Evolutionary conservation across 2,888 invertebrate species (phyloP), one percentile per base, ranked within the genome.

Genomic region (Archaeoteleia sp.): DNA sequence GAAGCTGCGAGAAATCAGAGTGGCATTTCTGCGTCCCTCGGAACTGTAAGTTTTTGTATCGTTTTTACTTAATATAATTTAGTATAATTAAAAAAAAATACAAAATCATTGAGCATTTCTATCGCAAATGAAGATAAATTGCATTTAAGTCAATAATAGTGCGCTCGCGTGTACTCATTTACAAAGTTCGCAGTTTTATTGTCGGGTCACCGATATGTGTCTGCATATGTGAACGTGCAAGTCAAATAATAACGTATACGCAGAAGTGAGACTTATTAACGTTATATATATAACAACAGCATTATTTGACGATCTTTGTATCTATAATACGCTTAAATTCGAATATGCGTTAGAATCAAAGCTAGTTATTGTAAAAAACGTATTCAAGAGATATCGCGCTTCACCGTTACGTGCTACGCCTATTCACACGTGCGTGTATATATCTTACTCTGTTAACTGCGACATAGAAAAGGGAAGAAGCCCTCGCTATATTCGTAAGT

Each of bases 401-500:
- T 57, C 61, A 54, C 48, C 54, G 60, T 62, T 58, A 66, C 58
- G 54, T 62, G 66, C 40, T 58, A 63, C 58, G 62, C 66, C 61
- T 67, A 67, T 62, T 63, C 58, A 70, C 61, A 70, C 62, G 67
- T 53, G 49, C 42, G 53, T 53, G 58, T 53, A 66, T 54, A 70
- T 70, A 67, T 61, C 49, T 66, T 66, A 69, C 48, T 69, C 43
- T 61, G 60, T 61, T 69, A 61, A 65, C 60, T 58, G 58, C 55
- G 62, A 67, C 57, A 67, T 61, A 61, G 60, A 67, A 70, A 58
- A 71, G 65, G 63, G 61, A 54, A 70, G 40, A 63, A 65, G 57
- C 55, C 58, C 66, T 55, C 43, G 60, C 43, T 55, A 67, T 60
- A 62, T 58, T 57, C 40, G 60, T 55, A 65, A 57, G 55, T 57